A percentile compares a stretch with the other conserved stretches of the same genome.
Evolutionary conservation across 1,140 invertebrate genomes (phyloP).

Genomic region (Drosophila triauraria): DNA sequence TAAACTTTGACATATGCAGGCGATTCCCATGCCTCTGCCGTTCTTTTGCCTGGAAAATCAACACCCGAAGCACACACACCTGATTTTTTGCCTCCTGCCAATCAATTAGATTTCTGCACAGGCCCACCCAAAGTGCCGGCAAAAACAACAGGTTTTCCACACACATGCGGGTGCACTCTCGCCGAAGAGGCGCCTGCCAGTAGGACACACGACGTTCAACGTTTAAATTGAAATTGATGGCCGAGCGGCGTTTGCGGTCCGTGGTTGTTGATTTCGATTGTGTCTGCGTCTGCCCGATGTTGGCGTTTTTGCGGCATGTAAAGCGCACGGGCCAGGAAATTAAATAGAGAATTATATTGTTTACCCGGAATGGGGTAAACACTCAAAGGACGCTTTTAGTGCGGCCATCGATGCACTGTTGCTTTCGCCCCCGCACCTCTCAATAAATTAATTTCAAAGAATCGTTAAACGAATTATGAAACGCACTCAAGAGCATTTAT

Average conservation of each 20-base stretch:
- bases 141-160: conserved; percentile 62
- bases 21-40: conserved; percentile 1
- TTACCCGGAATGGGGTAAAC: conserved; percentile 6
- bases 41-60: conserved; percentile 41
- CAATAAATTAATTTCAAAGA: conserved; percentile 55
- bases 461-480: conserved; percentile 59
- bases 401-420: not conserved
- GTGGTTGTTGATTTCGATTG: conserved; percentile 45
- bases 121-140: conserved; percentile 20
- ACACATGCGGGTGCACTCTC: conserved; percentile 21
- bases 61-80: conserved; percentile 39
- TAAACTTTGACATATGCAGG: conserved; percentile 79
- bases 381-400: conserved; percentile 12
- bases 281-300: conserved; percentile 30
- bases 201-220: conserved; percentile 69
- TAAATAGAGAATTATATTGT: conserved; percentile 67
- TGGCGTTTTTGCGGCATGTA: conserved; percentile 35
- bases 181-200: conserved; percentile 25
- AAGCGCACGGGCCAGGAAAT: conserved; percentile 38
- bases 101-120: conserved; percentile 74
- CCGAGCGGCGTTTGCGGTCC: conserved; percentile 59
- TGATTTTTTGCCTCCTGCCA: conserved; percentile 48
- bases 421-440: not conserved
- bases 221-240: conserved; percentile 81
- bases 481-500: conserved; percentile 60